Conservation (phyloP, 1,140 invertebrate species). For the Pissodes strobi region DNA sequence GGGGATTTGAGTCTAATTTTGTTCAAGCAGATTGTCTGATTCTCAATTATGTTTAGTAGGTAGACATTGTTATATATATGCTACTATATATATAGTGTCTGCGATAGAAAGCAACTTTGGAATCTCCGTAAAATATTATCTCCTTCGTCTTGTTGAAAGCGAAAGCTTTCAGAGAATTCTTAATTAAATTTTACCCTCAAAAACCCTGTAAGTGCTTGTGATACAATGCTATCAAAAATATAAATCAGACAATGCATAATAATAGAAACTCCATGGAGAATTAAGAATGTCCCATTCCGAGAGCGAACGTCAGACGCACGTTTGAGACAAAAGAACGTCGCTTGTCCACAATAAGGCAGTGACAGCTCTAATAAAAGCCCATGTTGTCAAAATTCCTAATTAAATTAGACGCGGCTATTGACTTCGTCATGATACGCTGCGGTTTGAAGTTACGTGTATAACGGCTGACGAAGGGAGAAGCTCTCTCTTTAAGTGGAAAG, state of each 20-base stretch:
- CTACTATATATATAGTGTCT: too few relatives aligned
- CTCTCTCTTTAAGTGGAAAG: too few relatives aligned
- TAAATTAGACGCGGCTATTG: slow-evolving; percentile 3
- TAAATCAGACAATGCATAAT: slow-evolving; percentile 5
- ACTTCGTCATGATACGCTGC: slow-evolving; percentile 7
- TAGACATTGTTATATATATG: too few relatives aligned
- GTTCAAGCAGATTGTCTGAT: too few relatives aligned
- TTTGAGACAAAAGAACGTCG: slow-evolving; percentile 4
- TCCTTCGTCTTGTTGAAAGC: too few relatives aligned
- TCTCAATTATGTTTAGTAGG: too few relatives aligned
- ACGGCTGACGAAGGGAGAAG: too few relatives aligned
- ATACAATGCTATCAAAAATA: not conserved
- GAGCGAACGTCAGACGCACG: not conserved
- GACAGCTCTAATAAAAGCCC: not conserved
- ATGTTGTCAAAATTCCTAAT: not conserved
- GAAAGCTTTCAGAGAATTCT: too few relatives aligned
- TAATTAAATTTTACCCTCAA: not conserved
- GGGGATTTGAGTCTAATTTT: too few relatives aligned
- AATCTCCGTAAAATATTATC: too few relatives aligned
- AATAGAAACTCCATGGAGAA: not conserved
- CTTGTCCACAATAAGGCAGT: slow-evolving; percentile 5
- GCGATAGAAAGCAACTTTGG: too few relatives aligned
- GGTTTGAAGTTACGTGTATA: not conserved
- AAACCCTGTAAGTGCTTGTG: not conserved
- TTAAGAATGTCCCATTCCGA: not conserved